Evolutionary conservation across 2,888 invertebrate genomes (phyloP), one percentile per base, ranked within the genome.

Genomic region (Pseudococcus jackbeardsleyi): DNA sequence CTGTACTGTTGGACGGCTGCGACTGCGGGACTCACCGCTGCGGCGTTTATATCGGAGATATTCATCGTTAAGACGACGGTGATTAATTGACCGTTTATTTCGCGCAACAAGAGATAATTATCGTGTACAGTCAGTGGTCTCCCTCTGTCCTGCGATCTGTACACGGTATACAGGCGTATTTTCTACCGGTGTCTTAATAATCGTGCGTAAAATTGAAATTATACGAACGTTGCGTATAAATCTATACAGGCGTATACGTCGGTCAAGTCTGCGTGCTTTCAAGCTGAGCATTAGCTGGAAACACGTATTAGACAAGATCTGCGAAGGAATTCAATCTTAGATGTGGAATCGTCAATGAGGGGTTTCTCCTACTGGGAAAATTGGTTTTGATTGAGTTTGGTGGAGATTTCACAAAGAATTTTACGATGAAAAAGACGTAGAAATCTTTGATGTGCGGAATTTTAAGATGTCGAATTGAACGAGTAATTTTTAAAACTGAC

Each of bases 51-150:
- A 54, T 68, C 22, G 22, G 17, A 72, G 72, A 72, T 72, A 72
- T 33, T 72, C 72, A 72, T 72, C 72, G 72, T 33, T 17, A 72
- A 33, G 33, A 33, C 72, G 33, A 72, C 72, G 72, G 72, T 72
- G 72, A 72, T 72, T 72, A 72, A 72, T 72, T 72, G 72, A 72
- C 17, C 72, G 72, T 72, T 64, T 33, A 72, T 72, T 72, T 72
- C 72, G 72, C 72, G 33, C 64, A 72, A 72, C 72, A 72, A 26
- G 72, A 72, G 72, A 72, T 72, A 72, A 72, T 72, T 72, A 72
- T 72, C 72, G 72, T 72, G 72, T 64, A 64, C 59, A 12, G 64
- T 64, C 64, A 64, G 59, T 59, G n/a, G n/a, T n/a, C 59, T 59
- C n/a, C 6, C 64, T 42, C 42, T 42, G 54, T 54, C 64, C 22